Conservation (phyloP, 2,888 invertebrate species). For the Hirtodrosophila cameraria region DNA sequence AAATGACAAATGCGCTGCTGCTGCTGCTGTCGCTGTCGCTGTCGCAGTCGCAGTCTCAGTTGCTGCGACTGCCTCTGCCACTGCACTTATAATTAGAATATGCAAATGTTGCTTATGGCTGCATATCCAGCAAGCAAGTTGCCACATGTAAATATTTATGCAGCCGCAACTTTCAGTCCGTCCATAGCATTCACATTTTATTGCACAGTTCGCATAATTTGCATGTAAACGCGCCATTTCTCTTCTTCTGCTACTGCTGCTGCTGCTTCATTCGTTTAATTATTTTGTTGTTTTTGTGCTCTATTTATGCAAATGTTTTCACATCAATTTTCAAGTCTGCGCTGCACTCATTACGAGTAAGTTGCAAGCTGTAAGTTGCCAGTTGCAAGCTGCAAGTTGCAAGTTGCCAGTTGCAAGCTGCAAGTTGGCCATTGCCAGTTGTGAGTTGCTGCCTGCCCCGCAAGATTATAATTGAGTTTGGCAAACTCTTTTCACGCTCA, state of each 20-base stretch:
- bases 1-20: slow-evolving; percentile 71
- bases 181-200: slow-evolving; percentile 60
- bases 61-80: slow-evolving; percentile 21
- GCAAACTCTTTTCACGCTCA: slow-evolving; percentile 72
- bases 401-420: slow-evolving; percentile 4
- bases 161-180: slow-evolving; percentile 48
- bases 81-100: slow-evolving; percentile 77
- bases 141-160: slow-evolving; percentile 80
- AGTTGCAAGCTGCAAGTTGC: slow-evolving; percentile 13
- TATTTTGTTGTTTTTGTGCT: slow-evolving; percentile 54
- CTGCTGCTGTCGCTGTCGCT: slow-evolving; percentile 22
- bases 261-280: slow-evolving; percentile 48
- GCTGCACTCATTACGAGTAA: slow-evolving; percentile 47
- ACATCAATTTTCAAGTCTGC: slow-evolving; percentile 64
- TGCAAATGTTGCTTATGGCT: slow-evolving; percentile 75
- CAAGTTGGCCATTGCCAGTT: slow-evolving; percentile 7
- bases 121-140: slow-evolving; percentile 46
- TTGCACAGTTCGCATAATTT: slow-evolving; percentile 76
- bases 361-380: slow-evolving; percentile 9
- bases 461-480: slow-evolving; percentile 70
- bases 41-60: slow-evolving; percentile 31
- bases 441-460: slow-evolving; percentile 18
- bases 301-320: slow-evolving; percentile 72
- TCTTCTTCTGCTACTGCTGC: slow-evolving; percentile 45
- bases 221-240: slow-evolving; percentile 82